phyloP scores from a whole-genome alignment of 2,888 invertebrate species.

The Dichetophora obliterata region DNA sequence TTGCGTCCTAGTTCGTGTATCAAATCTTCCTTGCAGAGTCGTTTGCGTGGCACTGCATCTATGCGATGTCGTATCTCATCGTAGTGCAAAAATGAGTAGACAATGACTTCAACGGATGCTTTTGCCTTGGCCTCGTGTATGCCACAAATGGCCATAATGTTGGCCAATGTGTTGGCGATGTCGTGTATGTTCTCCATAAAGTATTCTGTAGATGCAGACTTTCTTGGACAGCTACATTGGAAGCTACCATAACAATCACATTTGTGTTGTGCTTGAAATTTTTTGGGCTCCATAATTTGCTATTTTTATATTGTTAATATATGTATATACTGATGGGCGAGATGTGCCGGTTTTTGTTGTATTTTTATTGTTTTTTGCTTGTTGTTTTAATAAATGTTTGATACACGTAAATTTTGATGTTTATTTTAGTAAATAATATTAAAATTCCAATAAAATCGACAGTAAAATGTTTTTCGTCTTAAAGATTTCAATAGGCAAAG shows the following conservation, averaged over 20 bases:
- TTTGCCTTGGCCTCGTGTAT: constrained; percentile 59
- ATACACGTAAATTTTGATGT: constrained; percentile 23
- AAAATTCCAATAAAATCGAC: constrained; percentile 30
- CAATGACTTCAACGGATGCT: constrained; percentile 57
- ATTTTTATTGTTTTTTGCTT: neutral
- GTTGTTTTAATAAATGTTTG: constrained; percentile 14
- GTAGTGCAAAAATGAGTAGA: constrained; percentile 61
- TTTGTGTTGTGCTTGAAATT: constrained; percentile 45
- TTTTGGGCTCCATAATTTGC: constrained; percentile 33
- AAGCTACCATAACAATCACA: constrained; percentile 47
- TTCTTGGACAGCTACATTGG: constrained; percentile 47
- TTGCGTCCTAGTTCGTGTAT: constrained; percentile 60
- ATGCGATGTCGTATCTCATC: constrained; percentile 58
- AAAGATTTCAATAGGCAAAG: too few relatives aligned
- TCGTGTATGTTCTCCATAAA: constrained; percentile 45
- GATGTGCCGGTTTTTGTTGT: constrained; percentile 23
- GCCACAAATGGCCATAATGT: constrained; percentile 58
- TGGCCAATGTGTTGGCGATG: constrained; percentile 37
- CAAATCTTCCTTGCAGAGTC: constrained; percentile 60
- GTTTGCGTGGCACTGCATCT: constrained; percentile 44
- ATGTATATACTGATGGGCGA: neutral
- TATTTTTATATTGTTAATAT: neutral
- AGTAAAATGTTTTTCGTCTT: neutral
- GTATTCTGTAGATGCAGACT: constrained; percentile 10
- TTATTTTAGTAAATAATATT: neutral